A percentile compares a stretch with the other conserved stretches of the same genome.
phyloP scores from a whole-genome alignment of 2,888 invertebrate species.

The Drosophila nigricruria region DNA sequence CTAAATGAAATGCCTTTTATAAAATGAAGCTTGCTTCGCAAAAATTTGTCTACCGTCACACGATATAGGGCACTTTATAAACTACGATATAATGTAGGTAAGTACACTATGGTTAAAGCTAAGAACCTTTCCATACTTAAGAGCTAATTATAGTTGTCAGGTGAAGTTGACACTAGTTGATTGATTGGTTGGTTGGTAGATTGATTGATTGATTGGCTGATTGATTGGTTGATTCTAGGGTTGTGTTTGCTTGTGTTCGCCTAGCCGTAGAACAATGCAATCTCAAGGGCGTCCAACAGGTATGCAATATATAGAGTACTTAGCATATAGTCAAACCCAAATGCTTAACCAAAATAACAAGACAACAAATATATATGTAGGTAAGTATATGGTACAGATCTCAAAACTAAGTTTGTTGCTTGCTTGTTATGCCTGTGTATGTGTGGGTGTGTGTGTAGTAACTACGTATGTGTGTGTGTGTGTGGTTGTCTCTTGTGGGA shows the following conservation, averaged over 20 bases:
- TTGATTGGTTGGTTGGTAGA: slow-evolving; percentile 31
- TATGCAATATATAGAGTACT: slow-evolving; percentile 73
- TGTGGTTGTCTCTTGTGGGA: slow-evolving; percentile 16
- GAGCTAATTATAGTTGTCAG: slow-evolving; percentile 68
- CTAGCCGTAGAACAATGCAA: slow-evolving; percentile 71
- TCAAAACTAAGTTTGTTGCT: slow-evolving; percentile 62
- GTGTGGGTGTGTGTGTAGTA: slow-evolving; percentile 14
- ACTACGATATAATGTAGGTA: slow-evolving; percentile 54
- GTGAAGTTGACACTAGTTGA: slow-evolving; percentile 63
- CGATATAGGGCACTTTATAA: slow-evolving; percentile 50
- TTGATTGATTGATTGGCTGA: slow-evolving; percentile 33
- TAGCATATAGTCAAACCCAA: slow-evolving; percentile 77
- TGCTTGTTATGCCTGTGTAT: slow-evolving; percentile 21
- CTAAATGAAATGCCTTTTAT: slow-evolving; percentile 62
- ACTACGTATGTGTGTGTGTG: slow-evolving; percentile 14
- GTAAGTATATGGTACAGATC: slow-evolving; percentile 67
- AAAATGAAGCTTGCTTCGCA: slow-evolving; percentile 64
- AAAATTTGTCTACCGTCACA: slow-evolving; percentile 49
- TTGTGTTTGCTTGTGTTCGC: slow-evolving; percentile 43
- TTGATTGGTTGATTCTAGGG: slow-evolving; percentile 39
- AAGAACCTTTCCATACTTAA: slow-evolving; percentile 73
- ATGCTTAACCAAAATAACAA: slow-evolving; percentile 78
- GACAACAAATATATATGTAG: slow-evolving; percentile 71
- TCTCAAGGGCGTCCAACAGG: slow-evolving; percentile 74
- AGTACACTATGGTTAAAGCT: slow-evolving; percentile 73